Evolutionary conservation across 2,888 invertebrate genomes (phyloP).

Genomic region (Macaria liturata): DNA sequence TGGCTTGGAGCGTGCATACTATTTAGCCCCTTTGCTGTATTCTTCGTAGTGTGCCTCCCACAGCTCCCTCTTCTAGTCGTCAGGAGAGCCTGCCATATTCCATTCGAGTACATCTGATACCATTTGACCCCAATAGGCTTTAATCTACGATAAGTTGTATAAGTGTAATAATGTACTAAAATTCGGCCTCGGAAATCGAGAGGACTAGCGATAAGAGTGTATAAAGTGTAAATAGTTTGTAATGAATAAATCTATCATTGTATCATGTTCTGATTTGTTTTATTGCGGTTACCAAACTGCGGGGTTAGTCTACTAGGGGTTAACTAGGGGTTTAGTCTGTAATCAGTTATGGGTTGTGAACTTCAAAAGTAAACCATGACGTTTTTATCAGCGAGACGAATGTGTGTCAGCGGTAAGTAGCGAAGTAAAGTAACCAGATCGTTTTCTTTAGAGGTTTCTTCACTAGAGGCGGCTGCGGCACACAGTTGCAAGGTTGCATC

Average conservation of each 20-base stretch:
- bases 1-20: constrained; percentile 86
- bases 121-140: constrained; percentile 27
- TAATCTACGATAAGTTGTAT: constrained; percentile 39
- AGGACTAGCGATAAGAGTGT: constrained; percentile 40
- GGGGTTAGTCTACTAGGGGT: too few relatives aligned
- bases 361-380: too few relatives aligned
- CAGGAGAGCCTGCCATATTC: constrained; percentile 86
- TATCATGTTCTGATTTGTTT: constrained; percentile 24
- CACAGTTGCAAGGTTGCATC: constrained; percentile 21
- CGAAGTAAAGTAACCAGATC: constrained; percentile 25
- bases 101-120: constrained; percentile 85
- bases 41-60: constrained; percentile 87
- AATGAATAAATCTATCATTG: constrained; percentile 41
- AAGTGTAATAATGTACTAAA: constrained; percentile 4
- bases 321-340: too few relatives aligned
- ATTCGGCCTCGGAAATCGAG: constrained; percentile 10
- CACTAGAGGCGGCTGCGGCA: constrained; percentile 15
- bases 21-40: constrained; percentile 86
- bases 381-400: constrained; percentile 2
- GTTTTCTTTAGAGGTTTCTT: constrained; percentile 29
- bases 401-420: constrained; percentile 5
- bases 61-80: constrained; percentile 87
- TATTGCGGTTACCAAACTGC: background rate
- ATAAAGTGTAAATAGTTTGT: constrained; percentile 50
- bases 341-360: too few relatives aligned